Percentiles rank a stretch among this genome's conserved stretches.
phyloP scores from a whole-genome alignment of 2,797 vertebrate genomes.

The Enteromius unitaeniatus region DNA sequence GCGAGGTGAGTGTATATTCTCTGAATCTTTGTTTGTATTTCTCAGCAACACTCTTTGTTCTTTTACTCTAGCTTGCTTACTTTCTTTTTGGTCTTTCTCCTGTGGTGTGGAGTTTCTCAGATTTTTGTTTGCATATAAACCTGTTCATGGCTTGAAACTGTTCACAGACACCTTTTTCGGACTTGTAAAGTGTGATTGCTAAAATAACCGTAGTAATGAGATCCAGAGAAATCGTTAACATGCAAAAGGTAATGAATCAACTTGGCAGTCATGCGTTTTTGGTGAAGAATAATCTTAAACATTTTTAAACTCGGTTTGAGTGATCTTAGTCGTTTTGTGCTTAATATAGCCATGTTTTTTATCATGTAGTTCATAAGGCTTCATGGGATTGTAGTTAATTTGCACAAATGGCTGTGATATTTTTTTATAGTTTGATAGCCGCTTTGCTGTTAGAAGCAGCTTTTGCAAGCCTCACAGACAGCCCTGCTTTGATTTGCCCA shows the following conservation, averaged over 20 bases:
- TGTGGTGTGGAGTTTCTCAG: background rate
- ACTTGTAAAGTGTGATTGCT: background rate
- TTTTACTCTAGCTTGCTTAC: background rate
- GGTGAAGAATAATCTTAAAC: background rate
- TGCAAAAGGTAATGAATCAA: background rate
- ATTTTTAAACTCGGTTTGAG: background rate
- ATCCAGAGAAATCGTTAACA: background rate
- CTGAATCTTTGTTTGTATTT: background rate
- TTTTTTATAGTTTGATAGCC: background rate
- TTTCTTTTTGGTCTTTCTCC: background rate
- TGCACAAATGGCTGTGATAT: background rate
- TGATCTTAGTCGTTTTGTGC: background rate
- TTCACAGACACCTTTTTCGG: background rate
- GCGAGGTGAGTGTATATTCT: conserved; percentile 77
- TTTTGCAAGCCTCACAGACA: background rate
- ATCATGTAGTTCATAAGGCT: too few species aligned
- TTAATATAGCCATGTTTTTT: background rate
- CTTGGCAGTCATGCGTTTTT: background rate
- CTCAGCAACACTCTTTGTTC: background rate
- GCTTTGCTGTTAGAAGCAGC: conserved; percentile 57
- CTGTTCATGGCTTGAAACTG: background rate
- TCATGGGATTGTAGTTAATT: background rate
- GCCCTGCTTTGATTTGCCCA: conserved; percentile 31
- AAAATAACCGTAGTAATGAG: background rate
- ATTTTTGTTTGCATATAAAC: background rate